A percentile compares a stretch with the other conserved stretches of the same genome.
phyloP scores from a whole-genome alignment of 2,888 invertebrate species.

The Cinara cedri region DNA sequence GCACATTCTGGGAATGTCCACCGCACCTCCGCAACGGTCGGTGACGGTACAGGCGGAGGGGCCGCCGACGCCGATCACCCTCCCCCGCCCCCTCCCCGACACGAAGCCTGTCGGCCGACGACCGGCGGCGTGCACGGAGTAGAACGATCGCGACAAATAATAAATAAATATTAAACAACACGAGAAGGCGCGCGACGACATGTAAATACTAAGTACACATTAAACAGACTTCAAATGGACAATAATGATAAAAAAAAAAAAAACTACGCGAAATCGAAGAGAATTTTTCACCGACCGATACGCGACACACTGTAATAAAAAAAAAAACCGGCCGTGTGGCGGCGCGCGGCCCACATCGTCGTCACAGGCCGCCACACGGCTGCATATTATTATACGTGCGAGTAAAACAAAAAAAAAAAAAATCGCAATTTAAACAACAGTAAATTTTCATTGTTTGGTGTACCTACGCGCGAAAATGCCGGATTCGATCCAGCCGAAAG shows the following conservation, averaged over 20 bases:
- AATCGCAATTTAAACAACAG: too few species aligned
- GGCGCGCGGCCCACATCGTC: neutral
- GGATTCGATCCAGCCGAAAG: neutral
- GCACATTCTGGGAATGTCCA: conserved; percentile 25
- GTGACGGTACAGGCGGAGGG: neutral
- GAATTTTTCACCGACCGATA: neutral
- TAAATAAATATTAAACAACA: neutral
- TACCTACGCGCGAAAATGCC: neutral
- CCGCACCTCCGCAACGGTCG: neutral
- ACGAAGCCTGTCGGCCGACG: neutral
- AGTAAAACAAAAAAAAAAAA: too few species aligned
- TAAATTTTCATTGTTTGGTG: too few species aligned
- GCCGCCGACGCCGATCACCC: neutral
- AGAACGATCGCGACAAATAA: neutral
- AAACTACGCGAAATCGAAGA: neutral
- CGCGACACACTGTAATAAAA: conserved; percentile 20
- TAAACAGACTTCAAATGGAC: neutral
- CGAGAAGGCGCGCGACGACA: neutral
- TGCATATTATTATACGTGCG: too few species aligned
- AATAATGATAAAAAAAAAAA: neutral
- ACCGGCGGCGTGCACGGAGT: neutral
- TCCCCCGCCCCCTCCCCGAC: neutral
- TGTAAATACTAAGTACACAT: neutral
- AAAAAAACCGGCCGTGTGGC: neutral
- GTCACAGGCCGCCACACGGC: neutral